These are phyloP conservation scores for Ricordea florida DNA, from an alignment of 92 coral and sea anemone genomes.

Conservation along the genomic window DNA sequence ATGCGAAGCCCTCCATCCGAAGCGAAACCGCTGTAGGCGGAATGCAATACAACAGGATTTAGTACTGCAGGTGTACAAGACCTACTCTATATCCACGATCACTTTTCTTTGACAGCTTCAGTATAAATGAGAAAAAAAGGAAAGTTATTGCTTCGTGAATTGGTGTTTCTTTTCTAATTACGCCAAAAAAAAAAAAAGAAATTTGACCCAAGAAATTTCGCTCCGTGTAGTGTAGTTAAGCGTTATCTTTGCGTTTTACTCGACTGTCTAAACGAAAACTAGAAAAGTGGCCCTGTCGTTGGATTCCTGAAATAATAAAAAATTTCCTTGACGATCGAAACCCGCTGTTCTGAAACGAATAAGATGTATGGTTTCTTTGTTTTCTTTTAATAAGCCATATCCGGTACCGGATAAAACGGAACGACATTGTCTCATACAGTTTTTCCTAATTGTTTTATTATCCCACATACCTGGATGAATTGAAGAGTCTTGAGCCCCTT, in stretches of 20 bases:
- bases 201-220: no score
- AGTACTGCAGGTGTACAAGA: not conserved
- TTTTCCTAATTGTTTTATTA: not conserved
- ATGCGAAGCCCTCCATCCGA: no score
- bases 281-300: not conserved
- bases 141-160: no score
- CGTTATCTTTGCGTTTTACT: no score
- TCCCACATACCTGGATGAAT: not conserved
- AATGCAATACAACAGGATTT: no score
- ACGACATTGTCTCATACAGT: not conserved
- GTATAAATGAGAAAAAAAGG: not conserved
- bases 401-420: not conserved
- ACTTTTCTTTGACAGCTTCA: not conserved
- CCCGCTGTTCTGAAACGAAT: slow-evolving; percentile 23
- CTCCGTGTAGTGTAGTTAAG: no score
- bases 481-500: not conserved
- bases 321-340: slow-evolving; percentile 32
- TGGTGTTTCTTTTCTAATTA: no score
- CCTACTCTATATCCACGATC: not conserved
- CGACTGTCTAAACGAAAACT: no score
- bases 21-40: no score
- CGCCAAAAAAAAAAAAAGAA: no score
- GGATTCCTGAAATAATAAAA: slow-evolving; percentile 3
- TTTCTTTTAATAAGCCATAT: not conserved
- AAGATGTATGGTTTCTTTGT: not conserved